A percentile compares a stretch with the other conserved stretches of the same genome.
phyloP scores from a whole-genome alignment of 1,140 invertebrate genomes.

The Watersipora subatra region DNA sequence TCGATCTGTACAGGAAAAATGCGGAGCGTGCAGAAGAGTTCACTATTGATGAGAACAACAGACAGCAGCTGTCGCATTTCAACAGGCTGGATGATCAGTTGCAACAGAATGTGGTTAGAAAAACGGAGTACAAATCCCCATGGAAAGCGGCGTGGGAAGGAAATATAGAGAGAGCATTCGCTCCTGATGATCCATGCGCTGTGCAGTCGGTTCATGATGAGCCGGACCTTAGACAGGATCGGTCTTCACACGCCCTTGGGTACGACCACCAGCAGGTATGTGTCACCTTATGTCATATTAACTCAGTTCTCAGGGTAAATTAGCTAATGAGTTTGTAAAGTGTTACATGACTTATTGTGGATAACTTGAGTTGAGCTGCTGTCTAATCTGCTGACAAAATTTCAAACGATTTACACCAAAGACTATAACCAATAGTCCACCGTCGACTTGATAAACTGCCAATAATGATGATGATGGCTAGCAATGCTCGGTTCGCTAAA shows the following conservation, averaged over 20 bases:
- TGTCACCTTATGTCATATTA: too few relatives aligned
- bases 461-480: too few relatives aligned
- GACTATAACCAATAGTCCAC: background rate
- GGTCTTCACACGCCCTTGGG: background rate
- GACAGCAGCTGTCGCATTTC: background rate
- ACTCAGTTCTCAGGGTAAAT: too few relatives aligned
- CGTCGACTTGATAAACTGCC: background rate
- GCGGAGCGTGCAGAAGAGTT: constrained; percentile 2
- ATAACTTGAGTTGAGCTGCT: too few relatives aligned
- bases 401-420: background rate
- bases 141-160: background rate
- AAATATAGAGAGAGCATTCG: background rate
- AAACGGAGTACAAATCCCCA: background rate
- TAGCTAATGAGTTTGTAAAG: too few relatives aligned
- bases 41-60: constrained; percentile 5
- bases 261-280: background rate
- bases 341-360: too few relatives aligned
- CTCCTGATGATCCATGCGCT: background rate
- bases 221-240: background rate
- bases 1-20: background rate
- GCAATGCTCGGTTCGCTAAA: too few relatives aligned
- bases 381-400: too few relatives aligned
- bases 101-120: background rate
- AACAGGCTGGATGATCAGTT: background rate
- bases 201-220: background rate